Base-by-base conservation (phyloP, 2,888 invertebrate genomes). In the Cryptus armator region DNA sequence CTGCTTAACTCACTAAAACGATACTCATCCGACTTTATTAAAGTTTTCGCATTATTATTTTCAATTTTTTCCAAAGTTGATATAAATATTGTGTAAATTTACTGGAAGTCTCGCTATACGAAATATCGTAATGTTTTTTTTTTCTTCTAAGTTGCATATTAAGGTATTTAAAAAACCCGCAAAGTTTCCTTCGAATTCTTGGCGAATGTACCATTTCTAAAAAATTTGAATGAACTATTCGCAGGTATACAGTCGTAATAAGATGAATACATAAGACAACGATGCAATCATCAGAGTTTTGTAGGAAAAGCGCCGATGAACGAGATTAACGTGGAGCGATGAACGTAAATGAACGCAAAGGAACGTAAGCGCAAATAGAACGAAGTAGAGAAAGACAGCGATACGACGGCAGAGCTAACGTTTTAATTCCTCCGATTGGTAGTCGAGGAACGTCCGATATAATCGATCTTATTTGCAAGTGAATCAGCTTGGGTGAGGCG, bases 381-480 rank as follows among this genome's bases (percentile, higher is more conserved):
- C 29, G 43, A 71, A 71, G 44, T 68, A 32, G 53, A 76, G 46
- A 51, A 67, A 7, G 56, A 24, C 44, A 66, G 70, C 71, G 62
- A 59, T 76, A 71, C 77, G 82, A 64, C 72, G 37, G 76, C 66
- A 53, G 72, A 79, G 86, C 81, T 86, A 88, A 89, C 87, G 84
- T 89, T 90, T 89, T 89, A 89, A 89, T 90, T 87, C 83, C 24
- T 71, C 80, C 84, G 86, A 89, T 91, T 88, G 88, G 87, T 80
- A 91, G 89, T 90, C 89, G 70, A 48, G 79, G 81, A 86, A 89
- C 89, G 88, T 89, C 86, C 89, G 84, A 90, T 90, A 90, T 91
- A 91, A 91, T 91, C 91, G 90, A 90, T 90, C 90, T 91, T 90
- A 89, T 91, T 91, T 91, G 90, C 90, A 90, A 90, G 89, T 90